Conservation (phyloP, 2,113 vertebrate species). For the Steatornis caripensis region DNA sequence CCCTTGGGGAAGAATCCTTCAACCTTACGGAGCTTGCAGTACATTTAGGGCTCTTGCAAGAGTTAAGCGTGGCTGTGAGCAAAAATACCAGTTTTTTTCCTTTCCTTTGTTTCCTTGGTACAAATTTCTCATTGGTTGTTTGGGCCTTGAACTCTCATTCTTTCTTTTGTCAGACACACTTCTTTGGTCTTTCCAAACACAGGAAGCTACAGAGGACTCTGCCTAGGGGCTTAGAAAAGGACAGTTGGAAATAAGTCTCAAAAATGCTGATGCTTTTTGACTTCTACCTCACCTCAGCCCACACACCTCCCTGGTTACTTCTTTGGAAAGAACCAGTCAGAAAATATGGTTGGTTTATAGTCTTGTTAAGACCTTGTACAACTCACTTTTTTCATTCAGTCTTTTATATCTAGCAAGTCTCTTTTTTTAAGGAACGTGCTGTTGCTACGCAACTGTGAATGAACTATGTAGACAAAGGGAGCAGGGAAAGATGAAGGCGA, state of each 20-base stretch:
- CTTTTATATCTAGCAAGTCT: neutral
- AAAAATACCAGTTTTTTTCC: neutral
- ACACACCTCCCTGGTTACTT: neutral
- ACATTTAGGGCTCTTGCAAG: neutral
- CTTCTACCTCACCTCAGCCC: neutral
- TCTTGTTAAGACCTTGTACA: neutral
- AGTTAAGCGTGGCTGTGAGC: neutral
- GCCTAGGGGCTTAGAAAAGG: neutral
- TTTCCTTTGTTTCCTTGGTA: neutral
- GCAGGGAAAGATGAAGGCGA: neutral
- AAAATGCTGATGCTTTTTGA: neutral
- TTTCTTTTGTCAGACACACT: neutral
- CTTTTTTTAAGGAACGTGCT: neutral
- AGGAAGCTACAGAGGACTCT: neutral
- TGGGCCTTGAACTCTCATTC: neutral
- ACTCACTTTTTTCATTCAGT: neutral
- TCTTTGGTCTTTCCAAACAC: neutral
- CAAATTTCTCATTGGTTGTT: neutral
- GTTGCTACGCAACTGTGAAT: constrained; percentile 44
- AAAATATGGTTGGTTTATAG: neutral
- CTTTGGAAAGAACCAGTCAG: neutral
- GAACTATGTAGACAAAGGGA: neutral
- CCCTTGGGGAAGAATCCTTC: neutral
- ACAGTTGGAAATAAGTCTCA: neutral
- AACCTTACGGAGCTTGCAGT: neutral